Evolutionary conservation across 1,140 invertebrate species (phyloP).

Genomic region (Drosophila lacertosa): DNA sequence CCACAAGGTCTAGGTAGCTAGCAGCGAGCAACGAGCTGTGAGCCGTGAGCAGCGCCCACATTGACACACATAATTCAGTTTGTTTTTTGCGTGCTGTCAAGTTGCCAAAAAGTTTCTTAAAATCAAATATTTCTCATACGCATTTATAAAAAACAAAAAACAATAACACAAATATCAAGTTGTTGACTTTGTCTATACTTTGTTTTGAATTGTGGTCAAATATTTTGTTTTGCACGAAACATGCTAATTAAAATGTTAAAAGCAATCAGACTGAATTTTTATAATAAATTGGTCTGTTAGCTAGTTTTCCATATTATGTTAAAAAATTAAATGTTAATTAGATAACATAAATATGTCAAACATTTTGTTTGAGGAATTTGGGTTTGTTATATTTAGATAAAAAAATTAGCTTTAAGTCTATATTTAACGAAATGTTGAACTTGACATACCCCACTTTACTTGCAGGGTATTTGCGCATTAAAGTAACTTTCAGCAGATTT

Average conservation of each 20-base stretch:
- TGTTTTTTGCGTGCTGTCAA: constrained; percentile 29
- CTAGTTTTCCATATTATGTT: neutral
- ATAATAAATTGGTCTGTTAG: neutral
- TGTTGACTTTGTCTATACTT: constrained; percentile 5
- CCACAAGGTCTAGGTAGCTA: constrained; percentile 37
- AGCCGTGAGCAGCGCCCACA: constrained; percentile 13
- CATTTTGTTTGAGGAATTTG: too few relatives aligned
- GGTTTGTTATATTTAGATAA: too few relatives aligned
- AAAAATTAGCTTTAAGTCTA: too few relatives aligned
- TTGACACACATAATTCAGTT: constrained; percentile 30
- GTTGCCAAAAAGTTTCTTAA: constrained; percentile 25
- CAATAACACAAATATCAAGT: constrained; percentile 4
- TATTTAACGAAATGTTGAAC: too few relatives aligned
- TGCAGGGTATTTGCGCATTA: neutral
- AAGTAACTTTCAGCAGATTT: constrained; percentile 13
- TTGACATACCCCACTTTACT: neutral
- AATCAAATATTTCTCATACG: neutral
- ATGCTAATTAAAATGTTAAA: neutral
- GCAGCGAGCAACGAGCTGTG: too few relatives aligned
- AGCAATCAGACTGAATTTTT: neutral
- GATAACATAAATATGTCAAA: too few relatives aligned
- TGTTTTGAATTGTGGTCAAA: neutral
- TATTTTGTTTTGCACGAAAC: neutral
- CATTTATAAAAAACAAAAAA: constrained; percentile 4
- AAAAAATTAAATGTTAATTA: neutral